A percentile compares a stretch with the other conserved stretches of the same genome.
These are phyloP conservation scores for Spermophilus dauricus DNA, from an alignment of 2,113 vertebrate species.

Conservation along the genomic window DNA sequence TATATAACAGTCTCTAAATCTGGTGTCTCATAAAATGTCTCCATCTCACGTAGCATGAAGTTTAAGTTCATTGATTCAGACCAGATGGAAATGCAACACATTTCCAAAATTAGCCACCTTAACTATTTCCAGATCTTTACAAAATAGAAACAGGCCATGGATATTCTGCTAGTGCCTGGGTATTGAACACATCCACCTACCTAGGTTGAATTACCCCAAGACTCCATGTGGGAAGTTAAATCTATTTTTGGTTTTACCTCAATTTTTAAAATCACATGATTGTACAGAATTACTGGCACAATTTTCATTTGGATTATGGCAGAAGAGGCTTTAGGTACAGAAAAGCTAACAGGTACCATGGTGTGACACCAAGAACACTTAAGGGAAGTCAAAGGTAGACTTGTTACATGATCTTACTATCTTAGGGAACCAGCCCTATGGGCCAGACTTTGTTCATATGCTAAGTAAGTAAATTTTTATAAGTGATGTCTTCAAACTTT, in stretches of 20 bases:
- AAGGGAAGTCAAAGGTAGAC: background rate
- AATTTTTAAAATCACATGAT: slow-evolving; percentile 48
- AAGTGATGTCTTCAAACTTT: background rate
- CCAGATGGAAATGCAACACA: slow-evolving; percentile 73
- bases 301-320: slow-evolving; percentile 46
- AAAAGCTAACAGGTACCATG: background rate
- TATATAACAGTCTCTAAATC: slow-evolving; percentile 68
- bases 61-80: slow-evolving; percentile 74
- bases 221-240: background rate
- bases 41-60: slow-evolving; percentile 53
- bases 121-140: slow-evolving; percentile 72
- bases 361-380: slow-evolving; percentile 40
- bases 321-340: background rate
- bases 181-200: slow-evolving; percentile 52
- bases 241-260: slow-evolving; percentile 32
- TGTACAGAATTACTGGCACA: slow-evolving; percentile 21
- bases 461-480: background rate
- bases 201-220: background rate
- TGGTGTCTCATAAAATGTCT: slow-evolving; percentile 68
- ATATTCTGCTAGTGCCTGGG: slow-evolving; percentile 47
- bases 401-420: slow-evolving; percentile 15
- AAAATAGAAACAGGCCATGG: slow-evolving; percentile 61
- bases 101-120: slow-evolving; percentile 75
- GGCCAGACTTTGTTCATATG: background rate
- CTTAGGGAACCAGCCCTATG: background rate